Conservation (phyloP, 2,113 vertebrate genomes). For the Elachura formosa region DNA sequence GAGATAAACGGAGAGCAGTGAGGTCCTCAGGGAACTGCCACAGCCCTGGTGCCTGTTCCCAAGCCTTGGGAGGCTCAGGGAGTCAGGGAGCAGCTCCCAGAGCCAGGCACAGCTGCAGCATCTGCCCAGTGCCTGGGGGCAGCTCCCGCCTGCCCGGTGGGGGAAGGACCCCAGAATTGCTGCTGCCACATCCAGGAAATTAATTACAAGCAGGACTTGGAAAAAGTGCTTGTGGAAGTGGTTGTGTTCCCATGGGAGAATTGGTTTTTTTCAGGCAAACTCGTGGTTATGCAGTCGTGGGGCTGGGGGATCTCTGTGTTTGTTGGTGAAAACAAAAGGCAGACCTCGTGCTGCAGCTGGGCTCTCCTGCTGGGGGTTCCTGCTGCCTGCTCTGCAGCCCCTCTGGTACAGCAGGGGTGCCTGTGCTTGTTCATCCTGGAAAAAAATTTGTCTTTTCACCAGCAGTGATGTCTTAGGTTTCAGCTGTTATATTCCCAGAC, state of each 20-base stretch:
- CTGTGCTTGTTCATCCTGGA: background rate
- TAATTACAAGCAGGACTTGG: background rate
- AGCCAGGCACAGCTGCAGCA: background rate
- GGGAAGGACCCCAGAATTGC: background rate
- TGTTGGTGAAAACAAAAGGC: background rate
- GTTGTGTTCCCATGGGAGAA: background rate
- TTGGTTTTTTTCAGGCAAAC: background rate
- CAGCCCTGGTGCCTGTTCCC: background rate
- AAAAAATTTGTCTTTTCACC: fast-evolving
- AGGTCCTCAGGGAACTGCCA: background rate
- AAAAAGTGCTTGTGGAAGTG: background rate
- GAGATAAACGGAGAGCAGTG: fast-evolving
- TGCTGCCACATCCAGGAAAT: background rate
- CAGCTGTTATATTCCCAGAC: no score
- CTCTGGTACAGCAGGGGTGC: background rate
- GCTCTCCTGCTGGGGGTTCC: background rate
- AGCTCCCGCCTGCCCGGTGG: background rate
- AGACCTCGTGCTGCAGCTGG: background rate
- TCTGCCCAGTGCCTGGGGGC: background rate
- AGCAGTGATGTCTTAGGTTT: no score
- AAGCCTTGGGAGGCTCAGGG: background rate
- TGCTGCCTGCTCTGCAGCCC: background rate
- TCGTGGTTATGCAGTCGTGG: background rate
- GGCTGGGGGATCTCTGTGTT: background rate
- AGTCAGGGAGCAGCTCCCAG: background rate